phyloP scores from a whole-genome alignment of 2,113 vertebrate genomes.

The Zapus hudsonius region DNA sequence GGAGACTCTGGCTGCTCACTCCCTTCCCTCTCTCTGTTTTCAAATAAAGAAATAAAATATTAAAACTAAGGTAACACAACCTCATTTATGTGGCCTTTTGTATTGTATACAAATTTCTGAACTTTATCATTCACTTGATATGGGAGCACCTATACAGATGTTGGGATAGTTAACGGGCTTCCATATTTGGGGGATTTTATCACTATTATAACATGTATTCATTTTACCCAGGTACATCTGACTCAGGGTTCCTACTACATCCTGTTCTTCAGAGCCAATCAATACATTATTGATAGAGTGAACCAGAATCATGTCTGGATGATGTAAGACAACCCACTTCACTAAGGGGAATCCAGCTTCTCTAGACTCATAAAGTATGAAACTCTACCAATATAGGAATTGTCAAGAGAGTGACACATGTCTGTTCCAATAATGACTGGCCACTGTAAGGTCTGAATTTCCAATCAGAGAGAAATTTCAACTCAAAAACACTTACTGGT shows the following conservation, averaged over 20 bases:
- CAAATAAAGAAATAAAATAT: too few relatives aligned
- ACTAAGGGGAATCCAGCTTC: neutral
- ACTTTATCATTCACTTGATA: neutral
- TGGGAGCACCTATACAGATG: neutral
- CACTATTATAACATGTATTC: neutral
- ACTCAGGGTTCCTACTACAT: neutral
- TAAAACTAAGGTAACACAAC: too few relatives aligned
- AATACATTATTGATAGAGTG: neutral
- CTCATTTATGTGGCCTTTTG: neutral
- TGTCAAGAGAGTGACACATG: neutral
- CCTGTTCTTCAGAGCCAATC: neutral
- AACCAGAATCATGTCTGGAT: neutral
- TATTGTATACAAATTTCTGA: neutral
- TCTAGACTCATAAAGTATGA: neutral
- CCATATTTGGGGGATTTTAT: neutral
- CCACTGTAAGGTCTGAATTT: neutral
- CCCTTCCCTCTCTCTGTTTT: too few relatives aligned
- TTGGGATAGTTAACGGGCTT: neutral
- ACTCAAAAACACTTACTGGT: neutral
- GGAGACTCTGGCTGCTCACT: too few relatives aligned
- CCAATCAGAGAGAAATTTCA: conserved; percentile 14
- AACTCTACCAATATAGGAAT: neutral
- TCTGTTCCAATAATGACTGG: neutral
- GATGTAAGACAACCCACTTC: neutral
- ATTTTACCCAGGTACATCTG: conserved; percentile 36